A percentile compares a stretch with the other conserved stretches of the same genome.
Conservation (phyloP, 2,113 vertebrate genomes). For the Eudorcas thomsonii region DNA sequence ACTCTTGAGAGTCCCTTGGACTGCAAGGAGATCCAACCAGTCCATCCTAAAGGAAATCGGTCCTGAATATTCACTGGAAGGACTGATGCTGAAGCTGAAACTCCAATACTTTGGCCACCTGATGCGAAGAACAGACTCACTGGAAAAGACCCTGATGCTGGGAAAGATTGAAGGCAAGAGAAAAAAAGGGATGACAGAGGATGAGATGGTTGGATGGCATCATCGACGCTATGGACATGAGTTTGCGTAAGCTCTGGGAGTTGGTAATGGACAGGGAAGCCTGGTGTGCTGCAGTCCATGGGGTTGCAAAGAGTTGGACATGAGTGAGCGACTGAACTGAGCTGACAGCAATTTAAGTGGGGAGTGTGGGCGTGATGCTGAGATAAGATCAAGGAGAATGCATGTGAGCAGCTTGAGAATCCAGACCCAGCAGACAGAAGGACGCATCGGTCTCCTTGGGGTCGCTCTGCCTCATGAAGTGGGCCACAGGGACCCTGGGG, state of each 20-base stretch:
- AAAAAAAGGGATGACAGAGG: background rate
- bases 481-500: background rate
- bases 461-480: background rate
- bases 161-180: background rate
- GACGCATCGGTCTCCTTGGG: rapidly evolving
- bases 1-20: background rate
- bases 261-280: background rate
- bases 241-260: background rate
- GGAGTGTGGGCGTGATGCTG: background rate
- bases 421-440: too few species aligned
- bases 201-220: background rate
- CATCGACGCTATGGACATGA: rapidly evolving
- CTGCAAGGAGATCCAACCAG: background rate
- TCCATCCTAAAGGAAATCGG: background rate
- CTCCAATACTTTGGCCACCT: background rate
- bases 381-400: background rate
- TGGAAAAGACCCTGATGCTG: background rate
- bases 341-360: background rate
- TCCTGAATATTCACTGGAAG: background rate
- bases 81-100: background rate
- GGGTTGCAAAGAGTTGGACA: background rate
- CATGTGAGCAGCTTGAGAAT: rapidly evolving
- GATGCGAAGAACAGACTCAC: background rate
- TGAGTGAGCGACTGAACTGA: background rate
- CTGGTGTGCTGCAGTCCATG: background rate